phyloP scores from a whole-genome alignment of 2,797 vertebrate genomes.

The Fistularia commersonii region DNA sequence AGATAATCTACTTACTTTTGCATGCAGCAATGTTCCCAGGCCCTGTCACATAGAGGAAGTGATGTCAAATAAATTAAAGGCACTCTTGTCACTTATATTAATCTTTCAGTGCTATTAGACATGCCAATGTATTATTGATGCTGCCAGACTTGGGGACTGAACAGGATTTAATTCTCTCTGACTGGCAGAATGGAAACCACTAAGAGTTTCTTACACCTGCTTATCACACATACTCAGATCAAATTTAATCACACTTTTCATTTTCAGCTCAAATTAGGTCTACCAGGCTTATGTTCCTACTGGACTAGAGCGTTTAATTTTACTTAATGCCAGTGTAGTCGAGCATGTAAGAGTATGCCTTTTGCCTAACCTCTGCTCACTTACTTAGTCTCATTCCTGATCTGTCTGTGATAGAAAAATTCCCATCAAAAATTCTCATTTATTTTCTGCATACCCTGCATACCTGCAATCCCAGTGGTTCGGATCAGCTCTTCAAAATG shows the following conservation, averaged over 20 bases:
- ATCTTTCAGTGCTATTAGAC: conserved; percentile 44
- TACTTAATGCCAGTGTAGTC: conserved; percentile 33
- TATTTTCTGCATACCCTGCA: too few species aligned
- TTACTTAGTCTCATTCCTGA: conserved; percentile 25
- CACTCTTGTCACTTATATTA: conserved; percentile 32
- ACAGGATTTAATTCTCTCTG: conserved; percentile 24
- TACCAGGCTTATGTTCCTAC: conserved; percentile 20
- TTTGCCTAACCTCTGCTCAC: conserved; percentile 5
- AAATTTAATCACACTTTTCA: conserved; percentile 43
- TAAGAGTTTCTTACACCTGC: conserved; percentile 27
- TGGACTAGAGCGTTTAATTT: conserved; percentile 35
- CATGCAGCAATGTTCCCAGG: conserved; percentile 1
- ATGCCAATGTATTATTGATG: conserved; percentile 39
- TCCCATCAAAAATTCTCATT: too few species aligned
- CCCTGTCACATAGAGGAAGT: conserved; percentile 15
- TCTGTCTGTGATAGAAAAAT: not conserved
- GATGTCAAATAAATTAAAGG: conserved; percentile 47
- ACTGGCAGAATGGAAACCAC: conserved; percentile 20
- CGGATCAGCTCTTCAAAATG: too few species aligned
- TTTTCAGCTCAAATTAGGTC: conserved; percentile 32
- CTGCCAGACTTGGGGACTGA: conserved; percentile 7
- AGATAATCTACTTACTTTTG: conserved; percentile 1
- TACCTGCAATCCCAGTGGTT: too few species aligned
- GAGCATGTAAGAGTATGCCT: conserved; percentile 27
- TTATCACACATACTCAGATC: conserved; percentile 21